Evolutionary conservation across 2,888 invertebrate genomes (phyloP), one percentile per base, ranked within the genome.

Genomic region (Parthenolecanium corni): DNA sequence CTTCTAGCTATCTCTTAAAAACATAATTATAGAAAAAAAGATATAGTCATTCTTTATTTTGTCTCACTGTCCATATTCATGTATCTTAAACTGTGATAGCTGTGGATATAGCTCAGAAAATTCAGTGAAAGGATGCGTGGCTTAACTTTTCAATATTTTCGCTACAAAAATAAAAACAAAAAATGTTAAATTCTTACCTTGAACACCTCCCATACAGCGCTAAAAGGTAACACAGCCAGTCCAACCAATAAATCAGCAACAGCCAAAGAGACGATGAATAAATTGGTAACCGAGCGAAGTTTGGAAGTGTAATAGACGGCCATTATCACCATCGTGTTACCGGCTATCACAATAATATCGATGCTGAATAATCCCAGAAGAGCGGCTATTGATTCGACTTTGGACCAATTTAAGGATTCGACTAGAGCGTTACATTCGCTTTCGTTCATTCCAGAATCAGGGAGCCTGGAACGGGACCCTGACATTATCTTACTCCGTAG

Each of bases 201-300:
- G 73, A 85, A 89, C 9, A 93, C 91, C 75, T 95, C 93, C 79
- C 92, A 87, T 21, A 92, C 89, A 61, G 95, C 89, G 24, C 94
- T 93, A 76, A 96, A 96, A 1, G 96, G 96, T 70, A 97, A 80
- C 53, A 97, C 95, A 21, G 92, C 88, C 5, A 95, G 78, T 1
- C 96, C 96, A n/a, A 97, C 92, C 72, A 94, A 79, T 66, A 97
- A 79, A 76, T 97, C 97, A 51, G 96, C 95, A 20, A 93, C 89
- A 0, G 96, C 96, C 71, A 97, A 79, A 52, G 94, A 95, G 66
- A 95, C 92, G 73, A 97, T 95, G 79, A 97, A 94, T 72, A 92
- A 82, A 75, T 97, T 96, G 66, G 95, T 96, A 69, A 95, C 94
- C 68, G 91, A 92, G 68, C 95, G 82, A 68, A 97, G 80, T 75